These are phyloP conservation scores for Hipposideros larvatus DNA, from an alignment of 2,797 vertebrate genomes.

Conservation along the genomic window DNA sequence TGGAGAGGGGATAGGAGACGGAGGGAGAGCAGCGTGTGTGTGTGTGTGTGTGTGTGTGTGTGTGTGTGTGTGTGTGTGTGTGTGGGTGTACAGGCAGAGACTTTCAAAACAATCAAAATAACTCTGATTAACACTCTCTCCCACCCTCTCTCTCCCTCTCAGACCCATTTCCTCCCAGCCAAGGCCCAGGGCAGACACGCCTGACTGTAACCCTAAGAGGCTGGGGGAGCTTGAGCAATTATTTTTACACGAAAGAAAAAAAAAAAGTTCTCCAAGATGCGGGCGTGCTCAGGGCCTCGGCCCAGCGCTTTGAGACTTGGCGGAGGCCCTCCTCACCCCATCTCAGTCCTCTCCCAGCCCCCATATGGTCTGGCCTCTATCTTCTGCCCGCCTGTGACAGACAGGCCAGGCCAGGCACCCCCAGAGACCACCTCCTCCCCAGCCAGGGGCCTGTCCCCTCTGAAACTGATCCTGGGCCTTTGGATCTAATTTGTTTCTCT, in stretches of 20 bases:
- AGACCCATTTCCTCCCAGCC: neutral
- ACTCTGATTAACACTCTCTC: neutral
- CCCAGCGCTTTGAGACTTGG: neutral
- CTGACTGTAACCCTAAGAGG: conserved; percentile 80
- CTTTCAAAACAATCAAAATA: conserved; percentile 8
- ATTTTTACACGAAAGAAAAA: conserved; percentile 77
- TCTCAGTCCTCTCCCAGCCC: neutral
- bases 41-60: neutral
- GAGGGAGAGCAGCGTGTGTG: neutral
- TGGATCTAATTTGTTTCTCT: conserved; percentile 91
- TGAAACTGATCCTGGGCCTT: conserved; percentile 93
- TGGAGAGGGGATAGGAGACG: too few species aligned
- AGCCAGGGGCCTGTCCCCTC: conserved; percentile 75
- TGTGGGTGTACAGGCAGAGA: neutral
- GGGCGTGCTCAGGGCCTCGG: conserved; percentile 60
- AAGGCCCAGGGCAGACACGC: conserved; percentile 1
- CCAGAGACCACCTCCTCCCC: conserved; percentile 23
- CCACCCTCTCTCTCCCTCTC: neutral
- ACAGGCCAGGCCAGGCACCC: conserved; percentile 58
- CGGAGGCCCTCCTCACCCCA: neutral
- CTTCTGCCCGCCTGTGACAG: conserved; percentile 71
- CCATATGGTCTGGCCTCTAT: conserved; percentile 70
- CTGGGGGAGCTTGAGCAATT: conserved; percentile 66
- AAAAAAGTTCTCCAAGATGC: conserved; percentile 29
- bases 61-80: neutral